Base-by-base conservation (phyloP, 2,888 invertebrate species). In the Tribolium freemani region DNA sequence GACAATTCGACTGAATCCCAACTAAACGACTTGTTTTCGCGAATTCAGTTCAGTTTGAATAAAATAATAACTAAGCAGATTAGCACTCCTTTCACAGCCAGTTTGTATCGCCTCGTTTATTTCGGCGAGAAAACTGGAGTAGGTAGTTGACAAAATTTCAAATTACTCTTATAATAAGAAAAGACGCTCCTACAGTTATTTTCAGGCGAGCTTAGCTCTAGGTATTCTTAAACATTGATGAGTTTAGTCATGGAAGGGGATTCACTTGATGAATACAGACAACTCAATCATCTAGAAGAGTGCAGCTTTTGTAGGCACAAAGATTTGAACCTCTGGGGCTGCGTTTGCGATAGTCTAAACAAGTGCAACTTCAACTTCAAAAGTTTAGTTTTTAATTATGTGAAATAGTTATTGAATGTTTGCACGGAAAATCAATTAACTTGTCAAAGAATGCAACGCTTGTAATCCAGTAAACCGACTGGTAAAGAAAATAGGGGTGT, bases 251-350 rank as follows among this genome's bases (percentile, higher is more conserved):
- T 31, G 13, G 31, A 56, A 56, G 31, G 21, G 54, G 30, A 56
- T 56, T 56, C 54, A 56, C 30, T 56, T 56, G 31, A 56, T 56
- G 54, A 56, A 56, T 30, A 56, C 51, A 51, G 51, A 51, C 51
- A 51, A 51, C 51, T 20, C 51, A 51, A 51, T 51, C 20, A 51
- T 51, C 51, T 21, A 51, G 51, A 51, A 51, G 51, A 38, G 38
- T 38, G 38, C 8, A 8, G 38, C 13, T 13, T 51, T 51, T 51
- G 51, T 20, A 51, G 6, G 20, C 51, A 51, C 21, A 51, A 20
- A 51, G 51, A 20, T 51, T 51, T 51, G 0, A n/a, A 51, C 5
- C 51, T 20, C 5, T 2, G 5, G 13, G 50, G 16, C 50, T 8
- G 31, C 6, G 31, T 9, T 38, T 6, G 6, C 31, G 9, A 38